A percentile compares a stretch with the other conserved stretches of the same genome.
phyloP scores from a whole-genome alignment of 2,888 invertebrate species.

The Heteromyza rotundicornis region DNA sequence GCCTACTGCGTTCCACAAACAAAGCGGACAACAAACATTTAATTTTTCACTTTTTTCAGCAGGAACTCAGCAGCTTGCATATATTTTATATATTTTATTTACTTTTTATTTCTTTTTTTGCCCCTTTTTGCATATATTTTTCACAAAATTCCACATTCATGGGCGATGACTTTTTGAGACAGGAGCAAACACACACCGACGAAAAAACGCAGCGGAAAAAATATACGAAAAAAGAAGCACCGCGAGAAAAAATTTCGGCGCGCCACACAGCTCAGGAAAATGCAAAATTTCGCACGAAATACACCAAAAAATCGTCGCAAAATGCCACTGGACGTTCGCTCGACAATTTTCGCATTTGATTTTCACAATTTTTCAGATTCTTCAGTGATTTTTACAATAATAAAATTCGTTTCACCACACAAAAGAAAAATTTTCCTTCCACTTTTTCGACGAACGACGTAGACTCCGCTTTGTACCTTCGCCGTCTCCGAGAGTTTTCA shows the following conservation, averaged over 20 bases:
- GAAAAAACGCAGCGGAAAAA: neutral
- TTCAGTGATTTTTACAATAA: slow-evolving; percentile 21
- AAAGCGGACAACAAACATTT: slow-evolving; percentile 1
- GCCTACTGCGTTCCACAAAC: slow-evolving; percentile 19
- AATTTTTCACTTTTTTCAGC: neutral
- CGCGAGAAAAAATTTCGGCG: slow-evolving; percentile 18
- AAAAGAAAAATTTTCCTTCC: neutral
- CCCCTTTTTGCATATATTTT: too few species aligned
- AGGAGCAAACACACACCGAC: neutral
- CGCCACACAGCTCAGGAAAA: neutral
- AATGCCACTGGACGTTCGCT: slow-evolving; percentile 9
- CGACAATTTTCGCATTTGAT: slow-evolving; percentile 12
- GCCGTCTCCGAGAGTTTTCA: too few species aligned
- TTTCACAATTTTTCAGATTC: slow-evolving; percentile 21
- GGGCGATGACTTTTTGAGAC: slow-evolving; percentile 2
- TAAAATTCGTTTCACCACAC: slow-evolving; percentile 10
- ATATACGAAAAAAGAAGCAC: slow-evolving; percentile 10
- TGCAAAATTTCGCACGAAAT: slow-evolving; percentile 17
- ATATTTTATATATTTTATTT: too few species aligned
- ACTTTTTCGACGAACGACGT: too few species aligned
- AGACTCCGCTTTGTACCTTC: too few species aligned
- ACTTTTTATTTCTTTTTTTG: too few species aligned
- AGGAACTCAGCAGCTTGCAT: neutral
- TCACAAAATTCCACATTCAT: neutral
- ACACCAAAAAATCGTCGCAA: slow-evolving; percentile 7